phyloP scores from a whole-genome alignment of 2,797 vertebrate genomes.

The Anguilla anguilla region DNA sequence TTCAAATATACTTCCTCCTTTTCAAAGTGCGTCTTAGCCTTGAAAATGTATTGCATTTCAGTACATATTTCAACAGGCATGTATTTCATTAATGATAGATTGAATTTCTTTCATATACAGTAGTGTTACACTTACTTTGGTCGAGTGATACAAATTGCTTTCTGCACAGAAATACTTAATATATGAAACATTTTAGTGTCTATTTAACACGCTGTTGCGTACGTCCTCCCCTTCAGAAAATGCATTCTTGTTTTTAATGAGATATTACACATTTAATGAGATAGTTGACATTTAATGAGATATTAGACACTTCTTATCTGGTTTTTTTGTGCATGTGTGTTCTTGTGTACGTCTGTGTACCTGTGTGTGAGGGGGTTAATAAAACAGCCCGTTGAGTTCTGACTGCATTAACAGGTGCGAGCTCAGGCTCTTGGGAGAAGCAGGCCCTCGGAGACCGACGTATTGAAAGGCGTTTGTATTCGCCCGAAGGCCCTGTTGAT shows the following conservation, averaged over 20 bases:
- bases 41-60: slow-evolving; percentile 12
- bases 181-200: background rate
- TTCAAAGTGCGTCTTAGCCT: background rate
- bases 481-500: slow-evolving; percentile 39
- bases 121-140: background rate
- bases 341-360: background rate
- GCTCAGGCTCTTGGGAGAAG: slow-evolving; percentile 53
- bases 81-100: background rate
- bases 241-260: background rate
- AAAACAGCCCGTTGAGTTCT: slow-evolving; percentile 45
- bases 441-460: slow-evolving; percentile 45
- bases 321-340: background rate
- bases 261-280: background rate
- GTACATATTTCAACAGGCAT: background rate
- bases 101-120: background rate
- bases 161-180: background rate
- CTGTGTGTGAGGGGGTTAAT: slow-evolving; percentile 27
- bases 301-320: background rate
- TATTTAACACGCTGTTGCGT: slow-evolving; percentile 37
- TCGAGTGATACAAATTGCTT: background rate
- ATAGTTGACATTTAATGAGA: background rate
- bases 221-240: slow-evolving; percentile 7
- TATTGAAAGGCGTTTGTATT: slow-evolving; percentile 63
- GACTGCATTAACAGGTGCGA: slow-evolving; percentile 58
- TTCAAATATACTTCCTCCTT: slow-evolving; percentile 29